A percentile compares a stretch with the other conserved stretches of the same genome.
These are phyloP conservation scores for Lepus timidus DNA, from an alignment of 2,113 vertebrate genomes.

Conservation along the genomic window DNA sequence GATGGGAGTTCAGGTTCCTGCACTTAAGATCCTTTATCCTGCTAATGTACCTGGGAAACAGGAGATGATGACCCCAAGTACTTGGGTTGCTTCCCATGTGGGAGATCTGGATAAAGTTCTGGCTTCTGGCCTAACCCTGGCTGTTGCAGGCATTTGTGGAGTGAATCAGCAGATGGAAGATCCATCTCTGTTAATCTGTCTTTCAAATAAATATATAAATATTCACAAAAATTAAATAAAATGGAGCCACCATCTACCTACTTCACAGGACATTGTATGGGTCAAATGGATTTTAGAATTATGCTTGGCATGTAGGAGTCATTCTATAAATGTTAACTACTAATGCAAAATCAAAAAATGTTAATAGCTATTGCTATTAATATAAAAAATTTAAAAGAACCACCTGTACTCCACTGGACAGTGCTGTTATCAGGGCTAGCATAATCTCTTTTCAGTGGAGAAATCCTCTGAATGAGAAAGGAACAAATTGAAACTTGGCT, in stretches of 20 bases:
- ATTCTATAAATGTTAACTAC: not conserved
- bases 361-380: not conserved
- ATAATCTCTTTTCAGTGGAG: slow-evolving; percentile 12
- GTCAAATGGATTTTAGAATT: not conserved
- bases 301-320: not conserved
- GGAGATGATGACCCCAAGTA: too few relatives aligned
- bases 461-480: slow-evolving; percentile 1
- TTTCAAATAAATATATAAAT: too few relatives aligned
- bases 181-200: too few relatives aligned
- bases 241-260: not conserved
- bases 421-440: not conserved
- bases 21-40: too few relatives aligned
- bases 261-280: not conserved
- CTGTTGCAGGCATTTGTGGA: too few relatives aligned
- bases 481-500: slow-evolving; percentile 13
- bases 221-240: not conserved
- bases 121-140: too few relatives aligned
- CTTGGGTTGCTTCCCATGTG: too few relatives aligned
- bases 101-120: too few relatives aligned
- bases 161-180: too few relatives aligned
- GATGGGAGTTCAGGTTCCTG: too few relatives aligned
- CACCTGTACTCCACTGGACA: not conserved
- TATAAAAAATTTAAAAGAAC: not conserved
- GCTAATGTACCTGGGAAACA: too few relatives aligned
- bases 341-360: too few relatives aligned